Conservation (phyloP, 2,888 invertebrate genomes). For the Callinectes sapidus region DNA sequence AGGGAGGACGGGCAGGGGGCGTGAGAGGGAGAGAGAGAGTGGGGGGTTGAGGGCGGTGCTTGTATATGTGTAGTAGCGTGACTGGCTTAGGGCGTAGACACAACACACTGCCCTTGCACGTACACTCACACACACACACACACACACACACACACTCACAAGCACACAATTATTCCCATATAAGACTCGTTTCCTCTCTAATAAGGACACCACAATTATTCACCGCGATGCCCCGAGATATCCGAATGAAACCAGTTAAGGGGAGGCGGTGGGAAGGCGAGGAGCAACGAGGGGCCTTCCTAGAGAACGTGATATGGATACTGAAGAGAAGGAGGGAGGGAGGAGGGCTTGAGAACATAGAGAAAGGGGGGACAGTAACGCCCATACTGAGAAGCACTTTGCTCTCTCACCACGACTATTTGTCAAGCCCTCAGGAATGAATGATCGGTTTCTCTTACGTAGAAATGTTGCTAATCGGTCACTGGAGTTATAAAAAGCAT, state of each 20-base stretch:
- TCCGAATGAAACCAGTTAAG: neutral
- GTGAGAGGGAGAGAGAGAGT: conserved; percentile 25
- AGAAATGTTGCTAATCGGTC: too few relatives aligned
- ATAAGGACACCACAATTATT: too few relatives aligned
- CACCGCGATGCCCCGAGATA: neutral
- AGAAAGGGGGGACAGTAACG: neutral
- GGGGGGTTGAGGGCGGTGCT: neutral
- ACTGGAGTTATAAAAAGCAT: too few relatives aligned
- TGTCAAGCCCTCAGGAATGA: neutral
- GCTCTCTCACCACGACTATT: too few relatives aligned
- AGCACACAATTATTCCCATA: too few relatives aligned
- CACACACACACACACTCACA: neutral
- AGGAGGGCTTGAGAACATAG: neutral
- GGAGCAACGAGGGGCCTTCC: neutral
- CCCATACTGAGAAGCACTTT: too few relatives aligned
- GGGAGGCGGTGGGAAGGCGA: neutral
- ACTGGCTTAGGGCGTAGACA: neutral
- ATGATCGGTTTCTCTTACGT: neutral
- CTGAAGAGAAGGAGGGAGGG: neutral
- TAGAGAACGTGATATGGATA: neutral
- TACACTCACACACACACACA: neutral
- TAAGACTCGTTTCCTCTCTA: neutral
- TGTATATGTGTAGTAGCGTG: neutral
- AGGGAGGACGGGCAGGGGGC: neutral
- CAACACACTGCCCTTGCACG: neutral